Conservation (phyloP, 2,113 vertebrate species). For the Thunnus maccoyii region DNA sequence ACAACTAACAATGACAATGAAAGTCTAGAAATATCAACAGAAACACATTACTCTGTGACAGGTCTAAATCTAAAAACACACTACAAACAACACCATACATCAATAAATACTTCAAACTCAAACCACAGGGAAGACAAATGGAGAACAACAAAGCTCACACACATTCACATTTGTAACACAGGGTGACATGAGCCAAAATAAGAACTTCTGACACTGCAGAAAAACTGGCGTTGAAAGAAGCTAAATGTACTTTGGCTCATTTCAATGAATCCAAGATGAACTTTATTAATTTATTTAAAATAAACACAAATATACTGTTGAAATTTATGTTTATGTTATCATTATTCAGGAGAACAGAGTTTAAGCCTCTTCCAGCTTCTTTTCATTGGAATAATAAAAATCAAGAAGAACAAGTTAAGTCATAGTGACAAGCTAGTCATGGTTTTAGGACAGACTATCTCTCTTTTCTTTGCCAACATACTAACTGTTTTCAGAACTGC, state of each 20-base stretch:
- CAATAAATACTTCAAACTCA: constrained; percentile 58
- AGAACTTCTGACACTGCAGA: background rate
- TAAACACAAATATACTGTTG: constrained; percentile 5
- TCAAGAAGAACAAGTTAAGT: constrained; percentile 20
- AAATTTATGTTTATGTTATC: background rate
- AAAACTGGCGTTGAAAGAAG: constrained; percentile 7
- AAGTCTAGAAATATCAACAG: constrained; percentile 52
- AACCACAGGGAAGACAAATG: constrained; percentile 56
- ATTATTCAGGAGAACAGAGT: constrained; percentile 7
- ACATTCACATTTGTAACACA: constrained; percentile 25
- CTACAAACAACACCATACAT: constrained; percentile 33
- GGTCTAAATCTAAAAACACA: constrained; percentile 48
- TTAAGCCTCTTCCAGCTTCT: constrained; percentile 2
- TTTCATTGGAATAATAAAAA: constrained; percentile 14
- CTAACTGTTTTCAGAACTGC: constrained; percentile 54
- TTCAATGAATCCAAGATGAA: constrained; percentile 32
- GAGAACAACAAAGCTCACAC: constrained; percentile 33
- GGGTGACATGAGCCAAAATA: constrained; percentile 26
- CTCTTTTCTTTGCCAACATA: constrained; percentile 40
- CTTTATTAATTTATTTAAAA: background rate
- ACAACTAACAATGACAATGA: background rate
- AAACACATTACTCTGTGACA: constrained; percentile 48
- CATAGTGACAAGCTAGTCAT: background rate
- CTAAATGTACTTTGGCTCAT: constrained; percentile 21
- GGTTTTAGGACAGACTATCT: constrained; percentile 11